Conservation (phyloP, 2,113 vertebrate genomes). For the Haplochromis burtoni region DNA sequence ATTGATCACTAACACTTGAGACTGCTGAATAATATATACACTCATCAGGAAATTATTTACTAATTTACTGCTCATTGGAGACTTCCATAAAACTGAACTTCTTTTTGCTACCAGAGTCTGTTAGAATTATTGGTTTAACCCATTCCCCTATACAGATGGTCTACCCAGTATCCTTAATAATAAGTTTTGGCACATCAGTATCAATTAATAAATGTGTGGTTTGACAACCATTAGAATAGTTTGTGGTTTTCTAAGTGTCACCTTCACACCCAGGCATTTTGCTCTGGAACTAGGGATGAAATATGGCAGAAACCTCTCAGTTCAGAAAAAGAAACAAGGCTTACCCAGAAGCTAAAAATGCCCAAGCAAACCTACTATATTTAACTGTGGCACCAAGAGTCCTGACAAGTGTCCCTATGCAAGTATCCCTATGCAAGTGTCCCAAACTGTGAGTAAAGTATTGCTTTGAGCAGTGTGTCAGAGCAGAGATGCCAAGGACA, state of each 20-base stretch:
- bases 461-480: not conserved
- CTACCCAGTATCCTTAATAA: not conserved
- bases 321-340: not conserved
- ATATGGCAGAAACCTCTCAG: not conserved
- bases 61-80: not conserved
- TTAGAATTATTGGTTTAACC: not conserved
- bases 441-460: not conserved
- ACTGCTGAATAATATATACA: not conserved
- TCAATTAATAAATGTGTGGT: not conserved
- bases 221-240: not conserved
- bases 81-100: not conserved
- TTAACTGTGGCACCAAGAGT: not conserved
- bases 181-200: not conserved
- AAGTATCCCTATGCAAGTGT: not conserved
- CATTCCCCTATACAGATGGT: accelerated
- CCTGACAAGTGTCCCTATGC: not conserved
- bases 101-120: not conserved
- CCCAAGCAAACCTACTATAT: not conserved
- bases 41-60: not conserved
- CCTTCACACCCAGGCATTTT: not conserved
- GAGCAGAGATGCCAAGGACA: not conserved
- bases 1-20: not conserved
- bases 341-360: not conserved
- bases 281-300: accelerated
- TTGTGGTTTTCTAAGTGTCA: not conserved